These are phyloP conservation scores for Balaenoptera acutorostrata DNA, from an alignment of 2,113 vertebrate genomes.

Conservation along the genomic window DNA sequence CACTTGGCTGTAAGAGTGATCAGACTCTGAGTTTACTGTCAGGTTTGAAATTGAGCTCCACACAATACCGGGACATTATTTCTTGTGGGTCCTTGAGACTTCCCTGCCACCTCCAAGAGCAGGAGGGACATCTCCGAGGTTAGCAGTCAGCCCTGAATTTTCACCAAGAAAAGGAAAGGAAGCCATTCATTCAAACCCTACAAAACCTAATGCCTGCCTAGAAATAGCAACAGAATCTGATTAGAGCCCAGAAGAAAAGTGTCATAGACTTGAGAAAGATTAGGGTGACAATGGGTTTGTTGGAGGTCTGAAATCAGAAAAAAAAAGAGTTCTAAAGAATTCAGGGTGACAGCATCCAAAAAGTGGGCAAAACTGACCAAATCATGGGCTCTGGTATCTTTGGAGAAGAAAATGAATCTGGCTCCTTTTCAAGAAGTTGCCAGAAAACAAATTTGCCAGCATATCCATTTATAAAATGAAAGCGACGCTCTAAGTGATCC, in stretches of 20 bases:
- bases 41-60: neutral
- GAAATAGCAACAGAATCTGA: neutral
- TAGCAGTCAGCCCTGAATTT: neutral
- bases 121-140: neutral
- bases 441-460: neutral
- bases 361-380: neutral
- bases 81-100: neutral
- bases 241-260: neutral
- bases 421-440: neutral
- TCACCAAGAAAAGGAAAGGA: conserved; percentile 34
- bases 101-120: neutral
- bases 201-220: neutral
- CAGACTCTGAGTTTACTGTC: conserved; percentile 1
- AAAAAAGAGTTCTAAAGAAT: neutral
- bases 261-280: neutral
- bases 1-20: neutral
- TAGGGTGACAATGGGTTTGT: neutral
- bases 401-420: neutral
- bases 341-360: neutral
- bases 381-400: neutral
- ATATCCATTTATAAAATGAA: neutral
- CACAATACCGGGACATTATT: neutral
- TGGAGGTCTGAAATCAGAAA: neutral
- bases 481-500: neutral
- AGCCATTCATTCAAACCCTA: neutral